Evolutionary conservation across 2,888 invertebrate genomes (phyloP), one percentile per base, ranked within the genome.

Genomic region (Pasiphila rectangulata): DNA sequence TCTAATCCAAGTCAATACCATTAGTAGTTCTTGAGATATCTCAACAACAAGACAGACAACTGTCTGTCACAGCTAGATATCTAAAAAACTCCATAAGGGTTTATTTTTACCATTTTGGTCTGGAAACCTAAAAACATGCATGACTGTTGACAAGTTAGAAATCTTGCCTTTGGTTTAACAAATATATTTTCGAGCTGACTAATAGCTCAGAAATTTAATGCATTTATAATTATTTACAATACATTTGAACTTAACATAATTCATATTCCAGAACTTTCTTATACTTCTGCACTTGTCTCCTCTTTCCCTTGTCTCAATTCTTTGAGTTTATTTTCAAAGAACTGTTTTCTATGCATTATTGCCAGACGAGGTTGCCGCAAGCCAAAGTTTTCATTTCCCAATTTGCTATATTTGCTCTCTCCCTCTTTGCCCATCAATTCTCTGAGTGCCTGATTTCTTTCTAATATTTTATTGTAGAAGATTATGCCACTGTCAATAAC

Each of bases 401-500:
- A 69, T 30, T 86, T 89, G 20, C 92, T 92, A 68, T 91, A 95
- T 37, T 89, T 78, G 4, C 75, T 82, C 64, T 91, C 90, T 0
- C 94, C 94, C 34, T 90, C 81, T 12, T 73, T 69, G 0, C 93
- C 94, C 81, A 94, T 82, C 5, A 95, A 71, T 47, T 86, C 80
- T 58, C 94, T 85, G 10, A 96, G 72, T 0, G 95, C 94, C 63
- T 92, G 90, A 75, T 96, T 96, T 69, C 94, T 91, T 59, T 92
- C 83, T 24, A 95, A 69, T 16, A 92, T 70, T 80, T 95, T 95
- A 16, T 91, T 90, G 70, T 96, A 96, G 81, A 91, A 96, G 71
- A 93, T 92, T 19, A 92, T 81, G 2, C 95, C 96, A 34, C 95
- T 95, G 67, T 92, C 89, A 5, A 92, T 79, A 72, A 93, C 95